A percentile compares a stretch with the other conserved stretches of the same genome.
Evolutionary conservation across 1,140 invertebrate species (phyloP).

Genomic region (Panagrolaimus sp.): DNA sequence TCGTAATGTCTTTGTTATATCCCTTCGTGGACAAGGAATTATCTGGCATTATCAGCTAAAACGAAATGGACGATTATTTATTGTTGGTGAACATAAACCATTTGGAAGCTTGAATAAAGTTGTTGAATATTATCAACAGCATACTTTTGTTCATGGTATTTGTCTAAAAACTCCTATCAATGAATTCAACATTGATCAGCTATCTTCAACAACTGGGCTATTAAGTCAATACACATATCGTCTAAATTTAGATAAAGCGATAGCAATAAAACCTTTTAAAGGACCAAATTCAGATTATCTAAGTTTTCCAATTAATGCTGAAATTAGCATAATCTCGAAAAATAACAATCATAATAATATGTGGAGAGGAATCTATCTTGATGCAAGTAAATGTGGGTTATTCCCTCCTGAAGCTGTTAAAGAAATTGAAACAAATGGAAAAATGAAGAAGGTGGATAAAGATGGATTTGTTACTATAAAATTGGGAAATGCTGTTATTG

Average conservation of each 20-base stretch:
- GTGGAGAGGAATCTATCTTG: conserved; percentile 51
- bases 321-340: conserved; percentile 41
- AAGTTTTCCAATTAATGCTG: conserved; percentile 43
- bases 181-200: conserved; percentile 42
- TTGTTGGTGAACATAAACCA: conserved; percentile 51
- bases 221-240: conserved; percentile 53
- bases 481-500: conserved; percentile 32
- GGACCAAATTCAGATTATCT: conserved; percentile 37
- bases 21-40: conserved; percentile 43
- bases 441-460: not conserved
- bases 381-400: conserved; percentile 41
- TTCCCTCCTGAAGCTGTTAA: conserved; percentile 50
- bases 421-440: conserved; percentile 25
- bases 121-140: conserved; percentile 48
- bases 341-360: conserved; percentile 29
- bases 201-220: not conserved
- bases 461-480: no score
- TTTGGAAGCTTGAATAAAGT: conserved; percentile 56
- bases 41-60: conserved; percentile 56
- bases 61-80: conserved; percentile 54
- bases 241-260: conserved; percentile 39
- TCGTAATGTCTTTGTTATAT: conserved; percentile 51
- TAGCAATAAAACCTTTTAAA: conserved; percentile 35
- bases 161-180: conserved; percentile 49
- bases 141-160: conserved; percentile 51